Evolutionary conservation across 23 tunicate species (phyloP).

Genomic region (Ascidia mentula): DNA sequence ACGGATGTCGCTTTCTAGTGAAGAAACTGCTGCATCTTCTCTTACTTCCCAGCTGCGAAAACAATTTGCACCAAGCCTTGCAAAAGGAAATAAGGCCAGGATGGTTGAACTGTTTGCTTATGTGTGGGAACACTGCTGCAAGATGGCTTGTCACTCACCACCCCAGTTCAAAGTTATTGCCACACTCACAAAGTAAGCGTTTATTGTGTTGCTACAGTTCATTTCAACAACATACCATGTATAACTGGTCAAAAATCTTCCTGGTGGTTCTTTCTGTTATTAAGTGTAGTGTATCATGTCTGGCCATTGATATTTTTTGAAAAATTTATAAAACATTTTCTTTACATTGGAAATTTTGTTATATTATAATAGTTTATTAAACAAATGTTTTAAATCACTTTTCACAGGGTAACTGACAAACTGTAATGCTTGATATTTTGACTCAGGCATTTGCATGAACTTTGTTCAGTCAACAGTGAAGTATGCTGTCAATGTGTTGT

Average conservation of each 20-base stretch:
- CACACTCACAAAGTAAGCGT: constrained; percentile 35
- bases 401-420: too few relatives aligned
- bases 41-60: constrained; percentile 40
- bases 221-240: too few relatives aligned
- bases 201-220: too few relatives aligned
- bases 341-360: too few relatives aligned
- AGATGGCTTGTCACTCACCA: constrained; percentile 18
- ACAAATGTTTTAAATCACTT: too few relatives aligned
- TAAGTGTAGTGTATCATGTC: too few relatives aligned
- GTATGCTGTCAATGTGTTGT: constrained; percentile 49
- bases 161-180: constrained; percentile 25
- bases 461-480: constrained; percentile 47
- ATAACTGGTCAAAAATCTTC: too few relatives aligned
- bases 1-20: constrained; percentile 1
- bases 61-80: constrained; percentile 50
- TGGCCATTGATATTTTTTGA: too few relatives aligned
- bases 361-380: too few relatives aligned
- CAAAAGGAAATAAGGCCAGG: constrained; percentile 74
- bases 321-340: too few relatives aligned
- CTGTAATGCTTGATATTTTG: not conserved
- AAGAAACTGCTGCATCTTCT: constrained; percentile 20
- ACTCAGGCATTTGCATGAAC: constrained; percentile 66
- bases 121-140: constrained; percentile 69
- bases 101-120: constrained; percentile 77
- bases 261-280: too few relatives aligned